A percentile compares a stretch with the other conserved stretches of the same genome.
Evolutionary conservation across 2,888 invertebrate species (phyloP).

Genomic region (Ornithoptera priamus): DNA sequence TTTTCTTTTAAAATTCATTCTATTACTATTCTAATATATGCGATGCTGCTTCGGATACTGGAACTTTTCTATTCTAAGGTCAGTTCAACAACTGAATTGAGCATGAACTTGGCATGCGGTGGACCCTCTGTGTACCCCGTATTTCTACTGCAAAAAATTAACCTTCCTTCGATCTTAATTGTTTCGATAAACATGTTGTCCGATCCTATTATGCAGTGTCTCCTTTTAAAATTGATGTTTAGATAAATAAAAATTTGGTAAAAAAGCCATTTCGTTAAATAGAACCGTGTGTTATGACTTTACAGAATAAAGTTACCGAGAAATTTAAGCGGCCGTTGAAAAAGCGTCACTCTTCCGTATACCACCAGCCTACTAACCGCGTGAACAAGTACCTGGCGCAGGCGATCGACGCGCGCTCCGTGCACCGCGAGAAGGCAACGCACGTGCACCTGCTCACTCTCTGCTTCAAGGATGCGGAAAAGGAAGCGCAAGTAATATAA

Average conservation of each 20-base stretch:
- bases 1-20: slow-evolving; percentile 49
- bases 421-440: slow-evolving; percentile 93
- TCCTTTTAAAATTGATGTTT: slow-evolving; percentile 28
- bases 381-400: slow-evolving; percentile 95
- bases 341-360: slow-evolving; percentile 91
- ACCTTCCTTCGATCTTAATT: slow-evolving; percentile 2
- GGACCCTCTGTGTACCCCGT: slow-evolving; percentile 57
- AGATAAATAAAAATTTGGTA: slow-evolving; percentile 9
- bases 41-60: slow-evolving; percentile 78
- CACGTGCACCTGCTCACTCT: slow-evolving; percentile 92
- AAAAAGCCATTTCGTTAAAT: slow-evolving; percentile 33
- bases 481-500: slow-evolving; percentile 86
- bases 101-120: slow-evolving; percentile 74
- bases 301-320: slow-evolving; percentile 91
- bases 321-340: slow-evolving; percentile 93
- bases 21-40: slow-evolving; percentile 70
- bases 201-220: slow-evolving; percentile 4
- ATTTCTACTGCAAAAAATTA: slow-evolving; percentile 10
- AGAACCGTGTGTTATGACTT: slow-evolving; percentile 48
- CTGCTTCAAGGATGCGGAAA: slow-evolving; percentile 90
- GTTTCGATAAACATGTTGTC: slow-evolving; percentile 8
- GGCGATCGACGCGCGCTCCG: slow-evolving; percentile 93
- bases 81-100: slow-evolving; percentile 64
- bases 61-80: slow-evolving; percentile 75
- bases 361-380: slow-evolving; percentile 93